phyloP scores from a whole-genome alignment of 2,797 vertebrate genomes.

The Australoheros facetus region DNA sequence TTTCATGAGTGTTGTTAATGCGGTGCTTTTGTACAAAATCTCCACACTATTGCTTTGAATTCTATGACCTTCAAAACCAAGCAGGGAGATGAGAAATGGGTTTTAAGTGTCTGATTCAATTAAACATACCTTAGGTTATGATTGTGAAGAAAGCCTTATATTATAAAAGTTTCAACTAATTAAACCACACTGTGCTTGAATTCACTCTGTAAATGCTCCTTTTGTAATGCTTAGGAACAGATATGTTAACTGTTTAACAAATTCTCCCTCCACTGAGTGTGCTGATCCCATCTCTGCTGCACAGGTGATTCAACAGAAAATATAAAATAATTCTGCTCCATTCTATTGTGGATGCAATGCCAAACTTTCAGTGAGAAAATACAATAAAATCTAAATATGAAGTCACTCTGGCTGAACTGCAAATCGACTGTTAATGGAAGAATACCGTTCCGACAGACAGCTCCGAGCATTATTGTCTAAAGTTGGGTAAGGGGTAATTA shows the following conservation, averaged over 20 bases:
- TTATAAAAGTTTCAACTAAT: slow-evolving; percentile 75
- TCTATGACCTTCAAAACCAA: slow-evolving; percentile 33
- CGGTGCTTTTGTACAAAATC: slow-evolving; percentile 25
- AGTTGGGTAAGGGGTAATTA: slow-evolving; percentile 84
- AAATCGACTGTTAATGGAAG: slow-evolving; percentile 82
- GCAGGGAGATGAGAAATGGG: slow-evolving; percentile 44
- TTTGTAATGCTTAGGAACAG: slow-evolving; percentile 66
- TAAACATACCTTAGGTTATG: slow-evolving; percentile 51
- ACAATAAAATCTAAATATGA: slow-evolving; percentile 82
- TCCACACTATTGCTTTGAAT: slow-evolving; percentile 38
- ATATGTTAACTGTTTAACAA: slow-evolving; percentile 64
- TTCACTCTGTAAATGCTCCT: slow-evolving; percentile 73
- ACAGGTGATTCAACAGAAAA: slow-evolving; percentile 78
- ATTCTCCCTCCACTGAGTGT: slow-evolving; percentile 64
- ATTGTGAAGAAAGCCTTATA: slow-evolving; percentile 48
- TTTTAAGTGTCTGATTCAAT: slow-evolving; percentile 48
- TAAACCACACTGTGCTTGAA: slow-evolving; percentile 74
- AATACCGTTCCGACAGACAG: slow-evolving; percentile 79
- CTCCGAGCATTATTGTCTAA: slow-evolving; percentile 81
- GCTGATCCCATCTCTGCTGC: slow-evolving; percentile 71
- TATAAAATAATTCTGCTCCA: slow-evolving; percentile 66
- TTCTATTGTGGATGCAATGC: slow-evolving; percentile 73
- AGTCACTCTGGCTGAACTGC: slow-evolving; percentile 83
- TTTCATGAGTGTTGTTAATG: slow-evolving; percentile 25
- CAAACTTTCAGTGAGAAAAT: slow-evolving; percentile 75